These are phyloP conservation scores for Leptinotarsa undecemlineata DNA, from an alignment of 1,140 invertebrate species.

Conservation along the genomic window DNA sequence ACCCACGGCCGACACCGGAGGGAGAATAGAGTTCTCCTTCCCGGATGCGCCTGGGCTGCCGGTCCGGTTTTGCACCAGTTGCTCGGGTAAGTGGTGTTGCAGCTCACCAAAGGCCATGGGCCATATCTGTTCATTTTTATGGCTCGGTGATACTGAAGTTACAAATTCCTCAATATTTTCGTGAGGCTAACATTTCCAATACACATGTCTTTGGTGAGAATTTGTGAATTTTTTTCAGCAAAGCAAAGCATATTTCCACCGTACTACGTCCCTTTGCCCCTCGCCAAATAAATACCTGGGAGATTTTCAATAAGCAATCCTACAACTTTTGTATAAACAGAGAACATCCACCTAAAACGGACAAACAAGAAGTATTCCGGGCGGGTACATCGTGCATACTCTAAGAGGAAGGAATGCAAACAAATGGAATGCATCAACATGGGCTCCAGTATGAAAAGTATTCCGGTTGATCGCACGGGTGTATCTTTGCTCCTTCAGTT, in stretches of 20 bases:
- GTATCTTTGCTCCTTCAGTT: constrained; percentile 3
- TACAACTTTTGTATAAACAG: constrained; percentile 22
- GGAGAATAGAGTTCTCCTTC: no score
- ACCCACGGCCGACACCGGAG: no score
- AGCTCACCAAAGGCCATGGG: no score
- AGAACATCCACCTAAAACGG: constrained; percentile 21
- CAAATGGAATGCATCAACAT: constrained; percentile 20
- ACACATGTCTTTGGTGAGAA: no score
- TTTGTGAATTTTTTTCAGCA: no score
- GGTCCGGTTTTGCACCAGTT: no score
- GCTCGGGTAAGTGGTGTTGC: no score
- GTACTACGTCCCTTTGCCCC: background rate
- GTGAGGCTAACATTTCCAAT: no score
- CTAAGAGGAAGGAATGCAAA: constrained; percentile 16
- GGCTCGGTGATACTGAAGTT: no score
- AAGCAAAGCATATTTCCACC: background rate
- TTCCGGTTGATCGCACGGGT: constrained; percentile 9
- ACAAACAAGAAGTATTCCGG: constrained; percentile 29
- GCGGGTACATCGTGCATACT: background rate
- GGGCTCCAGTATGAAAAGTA: constrained; percentile 18
- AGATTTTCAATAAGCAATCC: constrained; percentile 29
- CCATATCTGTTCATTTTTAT: no score
- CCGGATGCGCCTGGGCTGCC: no score
- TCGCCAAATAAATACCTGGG: background rate
- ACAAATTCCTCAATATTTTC: no score